Evolutionary conservation across 35 echinoderm and acorn worm species (phyloP).

Genomic region (Patiria miniata): DNA sequence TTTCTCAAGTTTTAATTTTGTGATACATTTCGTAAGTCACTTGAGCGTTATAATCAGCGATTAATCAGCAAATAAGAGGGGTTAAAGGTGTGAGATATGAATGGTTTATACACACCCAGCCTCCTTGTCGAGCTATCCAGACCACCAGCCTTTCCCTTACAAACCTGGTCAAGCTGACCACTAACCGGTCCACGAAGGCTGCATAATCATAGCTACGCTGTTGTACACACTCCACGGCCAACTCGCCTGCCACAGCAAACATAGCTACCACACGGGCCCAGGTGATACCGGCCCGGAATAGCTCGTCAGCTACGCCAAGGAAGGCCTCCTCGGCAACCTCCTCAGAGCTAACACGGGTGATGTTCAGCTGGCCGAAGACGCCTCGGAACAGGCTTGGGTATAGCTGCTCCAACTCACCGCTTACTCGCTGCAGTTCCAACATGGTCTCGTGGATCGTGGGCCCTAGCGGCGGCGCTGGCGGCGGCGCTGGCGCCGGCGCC

Average conservation of each 20-base stretch:
- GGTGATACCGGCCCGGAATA: slow-evolving; percentile 43
- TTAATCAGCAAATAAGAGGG: not conserved
- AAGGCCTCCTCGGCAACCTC: slow-evolving; percentile 21
- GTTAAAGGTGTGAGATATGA: not conserved
- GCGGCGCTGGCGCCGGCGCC: not conserved
- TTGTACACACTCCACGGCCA: slow-evolving; percentile 58
- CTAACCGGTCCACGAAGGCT: slow-evolving; percentile 33
- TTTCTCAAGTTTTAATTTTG: not conserved
- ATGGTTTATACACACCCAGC: slow-evolving; percentile 44
- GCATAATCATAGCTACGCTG: slow-evolving; percentile 36
- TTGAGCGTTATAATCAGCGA: too few species aligned
- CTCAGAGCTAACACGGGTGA: slow-evolving; percentile 20
- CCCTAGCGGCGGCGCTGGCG: not conserved
- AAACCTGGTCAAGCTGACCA: slow-evolving; percentile 32
- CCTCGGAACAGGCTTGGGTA: slow-evolving; percentile 37
- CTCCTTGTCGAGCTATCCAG: slow-evolving; percentile 58
- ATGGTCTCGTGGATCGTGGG: slow-evolving; percentile 1
- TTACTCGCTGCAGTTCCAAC: slow-evolving; percentile 16
- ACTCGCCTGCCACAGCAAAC: slow-evolving; percentile 37
- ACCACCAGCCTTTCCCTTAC: slow-evolving; percentile 29
- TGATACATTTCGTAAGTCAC: not conserved
- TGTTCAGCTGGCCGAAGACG: slow-evolving; percentile 28
- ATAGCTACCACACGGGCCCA: slow-evolving; percentile 57
- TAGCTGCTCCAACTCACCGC: slow-evolving; percentile 15
- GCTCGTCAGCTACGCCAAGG: slow-evolving; percentile 3